Conservation (phyloP, 2,113 vertebrate species). For the Rutilus rutilus region DNA sequence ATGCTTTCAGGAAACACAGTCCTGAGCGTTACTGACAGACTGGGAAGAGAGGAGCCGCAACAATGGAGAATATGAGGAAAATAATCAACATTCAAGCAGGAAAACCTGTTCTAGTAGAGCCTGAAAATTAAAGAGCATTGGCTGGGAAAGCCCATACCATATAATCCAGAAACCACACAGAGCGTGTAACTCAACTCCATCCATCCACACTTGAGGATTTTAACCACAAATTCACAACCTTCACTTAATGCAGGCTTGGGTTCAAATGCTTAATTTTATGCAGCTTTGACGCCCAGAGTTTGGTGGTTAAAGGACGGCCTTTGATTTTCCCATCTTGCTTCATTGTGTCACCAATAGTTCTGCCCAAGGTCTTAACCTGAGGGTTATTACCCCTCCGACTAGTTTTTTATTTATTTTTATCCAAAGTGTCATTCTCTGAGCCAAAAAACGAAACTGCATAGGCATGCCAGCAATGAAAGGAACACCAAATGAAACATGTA, state of each 20-base stretch:
- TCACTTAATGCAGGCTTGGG: constrained; percentile 2
- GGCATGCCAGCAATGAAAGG: constrained; percentile 56
- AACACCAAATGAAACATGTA: constrained; percentile 55
- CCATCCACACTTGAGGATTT: constrained; percentile 4
- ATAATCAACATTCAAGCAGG: too few species aligned
- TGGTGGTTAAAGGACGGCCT: neutral
- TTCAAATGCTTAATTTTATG: constrained; percentile 16
- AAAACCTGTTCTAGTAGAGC: too few species aligned
- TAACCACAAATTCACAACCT: constrained; percentile 12
- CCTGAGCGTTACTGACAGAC: too few species aligned
- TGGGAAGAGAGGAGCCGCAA: too few species aligned
- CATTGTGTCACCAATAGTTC: constrained; percentile 42
- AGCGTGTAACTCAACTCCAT: constrained; percentile 7
- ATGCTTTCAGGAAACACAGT: too few species aligned
- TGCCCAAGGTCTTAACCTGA: constrained; percentile 44
- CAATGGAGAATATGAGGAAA: too few species aligned
- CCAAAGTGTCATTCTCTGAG: constrained; percentile 45
- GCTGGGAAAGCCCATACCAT: neutral
- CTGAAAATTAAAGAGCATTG: neutral
- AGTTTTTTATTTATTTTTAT: neutral
- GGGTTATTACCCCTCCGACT: constrained; percentile 45
- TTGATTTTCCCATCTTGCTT: constrained; percentile 32
- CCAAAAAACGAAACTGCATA: constrained; percentile 47
- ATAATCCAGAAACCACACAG: constrained; percentile 32
- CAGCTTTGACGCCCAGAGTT: constrained; percentile 26